Percentiles rank a stretch among this genome's conserved stretches.
phyloP scores from a whole-genome alignment of 2,888 invertebrate species.

The Exocentrus adspersus region DNA sequence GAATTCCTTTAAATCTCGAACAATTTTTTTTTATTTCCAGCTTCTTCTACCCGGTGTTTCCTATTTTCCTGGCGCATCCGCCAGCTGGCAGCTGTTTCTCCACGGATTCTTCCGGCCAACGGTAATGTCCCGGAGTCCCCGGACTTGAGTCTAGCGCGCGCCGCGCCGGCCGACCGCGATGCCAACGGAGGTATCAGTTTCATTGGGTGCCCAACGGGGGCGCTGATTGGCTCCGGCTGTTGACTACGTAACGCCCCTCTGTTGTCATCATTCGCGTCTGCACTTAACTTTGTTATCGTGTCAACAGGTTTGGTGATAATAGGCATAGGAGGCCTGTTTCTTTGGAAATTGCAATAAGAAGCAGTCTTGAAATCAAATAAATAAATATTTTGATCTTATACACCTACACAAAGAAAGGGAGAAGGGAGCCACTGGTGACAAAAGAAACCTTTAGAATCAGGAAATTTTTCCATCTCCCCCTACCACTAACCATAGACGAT shows the following conservation, averaged over 20 bases:
- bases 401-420: no score
- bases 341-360: not conserved
- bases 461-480: no score
- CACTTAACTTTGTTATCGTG: conserved; percentile 39
- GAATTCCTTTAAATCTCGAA: no score
- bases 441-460: no score
- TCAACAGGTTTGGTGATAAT: conserved; percentile 4
- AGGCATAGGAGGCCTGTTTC: not conserved
- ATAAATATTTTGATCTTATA: no score
- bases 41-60: no score
- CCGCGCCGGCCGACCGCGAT: conserved; percentile 49
- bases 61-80: no score
- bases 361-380: no score
- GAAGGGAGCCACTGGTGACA: no score
- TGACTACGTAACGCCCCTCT: conserved; percentile 59
- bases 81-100: not conserved
- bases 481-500: no score
- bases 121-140: conserved; percentile 27
- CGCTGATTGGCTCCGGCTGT: conserved; percentile 57
- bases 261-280: conserved; percentile 46
- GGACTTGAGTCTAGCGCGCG: no score
- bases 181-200: conserved; percentile 63
- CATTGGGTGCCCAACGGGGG: conserved; percentile 59
- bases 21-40: no score
- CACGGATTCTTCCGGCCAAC: not conserved